Evolutionary conservation across 1,140 invertebrate species (phyloP), one percentile per base, ranked within the genome.

Genomic region (Hylaeus anthracinus): DNA sequence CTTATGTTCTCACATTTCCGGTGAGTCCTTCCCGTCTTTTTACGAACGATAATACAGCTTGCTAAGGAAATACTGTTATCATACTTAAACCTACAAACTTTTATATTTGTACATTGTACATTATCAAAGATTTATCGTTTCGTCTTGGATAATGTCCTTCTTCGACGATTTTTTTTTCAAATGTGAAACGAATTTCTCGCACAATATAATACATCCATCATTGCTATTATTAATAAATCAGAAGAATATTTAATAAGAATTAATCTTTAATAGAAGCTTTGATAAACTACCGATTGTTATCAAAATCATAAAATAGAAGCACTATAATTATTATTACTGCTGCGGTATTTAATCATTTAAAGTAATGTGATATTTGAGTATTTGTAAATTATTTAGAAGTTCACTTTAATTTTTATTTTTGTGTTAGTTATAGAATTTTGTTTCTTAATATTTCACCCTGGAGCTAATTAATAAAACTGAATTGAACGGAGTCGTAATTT

Each of bases 21-120:
- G 58, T 14, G 9, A 43, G 26, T 55, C n/a, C 56, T 60, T 66
- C 71, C 73, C 66, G 51, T 56, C 43, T 41, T 51, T 60, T 67
- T 48, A 48, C 41, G 9, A 55, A n/a, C 14, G 61, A 73, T 43
- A 43, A 66, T 58, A 26, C 10, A 3, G n/a, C 15, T n/a, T 3
- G n/a, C 61, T 73, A 65, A 73, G 77, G n/a, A 79, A 79, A 73
- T 58, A 55, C 9, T 26, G n/a, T 79, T 79, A 79, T 79, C 77
- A 10, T 3, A 2, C 10, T 39, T 3, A 41, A 66, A 66, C 53
- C 61, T 39, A 73, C 53, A 2, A 51, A 3, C 2, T 73, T 73
- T 58, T 43, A 6, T 56, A 15, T 67, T 45, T 48, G 37, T 37
- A 4, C 43, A 26, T 45, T 48, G 37, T 37, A 4, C 43, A 26